Evolutionary conservation across 2,797 vertebrate species (phyloP).

Genomic region (Holocentrus rufus): DNA sequence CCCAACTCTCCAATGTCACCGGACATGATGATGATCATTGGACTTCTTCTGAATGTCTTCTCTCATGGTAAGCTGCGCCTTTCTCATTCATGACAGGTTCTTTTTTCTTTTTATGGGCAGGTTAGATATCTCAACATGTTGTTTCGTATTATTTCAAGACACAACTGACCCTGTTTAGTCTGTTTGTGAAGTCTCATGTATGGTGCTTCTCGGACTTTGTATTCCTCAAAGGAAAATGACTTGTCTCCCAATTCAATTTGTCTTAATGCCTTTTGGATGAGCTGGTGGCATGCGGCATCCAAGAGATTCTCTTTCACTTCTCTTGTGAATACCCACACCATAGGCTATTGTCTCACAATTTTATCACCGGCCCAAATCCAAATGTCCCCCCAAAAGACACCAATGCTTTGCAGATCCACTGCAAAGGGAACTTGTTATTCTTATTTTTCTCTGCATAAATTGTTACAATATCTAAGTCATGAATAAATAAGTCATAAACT

Average conservation of each 20-base stretch:
- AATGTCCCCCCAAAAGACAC: too few species aligned
- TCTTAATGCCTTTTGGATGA: too few species aligned
- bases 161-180: neutral
- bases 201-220: neutral
- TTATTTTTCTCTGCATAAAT: too few species aligned
- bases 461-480: neutral
- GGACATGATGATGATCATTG: slow-evolving; percentile 77
- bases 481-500: neutral
- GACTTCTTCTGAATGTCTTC: slow-evolving; percentile 77
- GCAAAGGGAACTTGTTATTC: too few species aligned
- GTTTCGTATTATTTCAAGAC: too few species aligned
- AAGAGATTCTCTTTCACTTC: slow-evolving; percentile 1
- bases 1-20: slow-evolving; percentile 67
- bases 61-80: slow-evolving; percentile 62
- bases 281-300: neutral
- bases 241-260: neutral
- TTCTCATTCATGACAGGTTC: neutral
- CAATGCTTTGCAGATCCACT: too few species aligned
- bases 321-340: neutral
- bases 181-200: neutral
- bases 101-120: neutral
- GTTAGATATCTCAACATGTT: neutral
- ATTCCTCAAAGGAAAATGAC: neutral
- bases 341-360: neutral
- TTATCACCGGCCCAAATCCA: neutral